Evolutionary conservation across 2,888 invertebrate genomes (phyloP), one percentile per base, ranked within the genome.

Genomic region (Ernsta delagoae): DNA sequence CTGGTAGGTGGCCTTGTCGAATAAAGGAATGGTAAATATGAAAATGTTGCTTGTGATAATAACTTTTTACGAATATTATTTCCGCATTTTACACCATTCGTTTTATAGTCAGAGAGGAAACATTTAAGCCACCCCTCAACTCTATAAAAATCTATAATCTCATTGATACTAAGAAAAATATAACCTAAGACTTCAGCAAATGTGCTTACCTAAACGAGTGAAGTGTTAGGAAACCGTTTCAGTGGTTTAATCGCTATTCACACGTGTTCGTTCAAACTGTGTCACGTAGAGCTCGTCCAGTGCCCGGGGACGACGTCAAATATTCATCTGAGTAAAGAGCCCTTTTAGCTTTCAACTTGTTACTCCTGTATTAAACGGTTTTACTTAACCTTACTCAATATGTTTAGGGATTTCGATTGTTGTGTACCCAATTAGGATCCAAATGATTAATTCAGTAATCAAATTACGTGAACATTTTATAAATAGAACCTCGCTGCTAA

Each of bases 321-420:
- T 67, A 60, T 67, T 67, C 43, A 67, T 61, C 45, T 43, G 54
- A 53, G 60, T 59, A 59, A 61, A 67, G 59, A 16, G n/a, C 66
- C 45, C 45, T 45, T 45, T 45, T 45, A 45, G 45, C 45, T 54
- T 54, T 66, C 43, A 60, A 60, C 59, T 43, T 61, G 54, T 59
- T 1, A 60, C 62, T 41, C 7, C 31, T 59, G 59, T 39, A 16
- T 63, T 16, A 4, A 50, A n/a, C 16, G 53, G 34, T 9, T 45
- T 45, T 45, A 45, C n/a, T 45, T 45, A 5, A n/a, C n/a, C n/a
- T 45, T 4, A 45, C n/a, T n/a, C 5, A 0, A 5, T 45, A n/a
- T 45, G 4, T 16, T 16, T 16, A 16, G 16, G 16, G 16, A 16
- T 16, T 16, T 16, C 1, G 16, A 16, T 16, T 16, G 16, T 16